A percentile compares a stretch with the other conserved stretches of the same genome.
Evolutionary conservation across 2,113 vertebrate genomes (phyloP).

Genomic region (Xenopus borealis): DNA sequence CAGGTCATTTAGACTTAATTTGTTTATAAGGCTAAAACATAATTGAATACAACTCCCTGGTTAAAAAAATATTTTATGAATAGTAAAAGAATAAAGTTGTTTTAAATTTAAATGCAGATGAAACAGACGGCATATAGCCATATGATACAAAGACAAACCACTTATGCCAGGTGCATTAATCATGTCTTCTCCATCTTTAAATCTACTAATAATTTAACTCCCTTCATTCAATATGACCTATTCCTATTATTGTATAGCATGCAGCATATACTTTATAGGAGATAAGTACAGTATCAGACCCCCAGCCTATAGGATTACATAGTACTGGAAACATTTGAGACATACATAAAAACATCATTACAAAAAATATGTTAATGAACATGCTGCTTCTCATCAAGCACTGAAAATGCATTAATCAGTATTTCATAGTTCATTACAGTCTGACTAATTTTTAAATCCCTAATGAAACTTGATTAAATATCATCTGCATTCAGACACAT

Average conservation of each 20-base stretch:
- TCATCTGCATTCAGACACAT: constrained; percentile 74
- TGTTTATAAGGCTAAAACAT: too few species aligned
- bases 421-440: constrained; percentile 86
- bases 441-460: constrained; percentile 82
- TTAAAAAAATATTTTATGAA: too few species aligned
- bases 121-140: too few species aligned
- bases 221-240: too few species aligned
- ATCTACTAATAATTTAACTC: too few species aligned
- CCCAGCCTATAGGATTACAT: not conserved
- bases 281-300: not conserved
- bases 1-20: too few species aligned
- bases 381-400: constrained; percentile 78
- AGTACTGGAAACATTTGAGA: not conserved
- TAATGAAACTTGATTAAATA: constrained; percentile 83
- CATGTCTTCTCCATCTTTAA: not conserved
- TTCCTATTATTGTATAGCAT: too few species aligned
- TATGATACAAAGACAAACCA: not conserved
- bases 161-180: not conserved
- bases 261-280: too few species aligned
- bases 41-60: too few species aligned
- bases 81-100: too few species aligned
- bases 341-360: constrained; percentile 48
- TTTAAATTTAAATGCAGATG: too few species aligned
- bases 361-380: constrained; percentile 55
- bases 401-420: constrained; percentile 78